Conservation (phyloP, 2,888 invertebrate genomes). For the Machimus atricapillus region DNA sequence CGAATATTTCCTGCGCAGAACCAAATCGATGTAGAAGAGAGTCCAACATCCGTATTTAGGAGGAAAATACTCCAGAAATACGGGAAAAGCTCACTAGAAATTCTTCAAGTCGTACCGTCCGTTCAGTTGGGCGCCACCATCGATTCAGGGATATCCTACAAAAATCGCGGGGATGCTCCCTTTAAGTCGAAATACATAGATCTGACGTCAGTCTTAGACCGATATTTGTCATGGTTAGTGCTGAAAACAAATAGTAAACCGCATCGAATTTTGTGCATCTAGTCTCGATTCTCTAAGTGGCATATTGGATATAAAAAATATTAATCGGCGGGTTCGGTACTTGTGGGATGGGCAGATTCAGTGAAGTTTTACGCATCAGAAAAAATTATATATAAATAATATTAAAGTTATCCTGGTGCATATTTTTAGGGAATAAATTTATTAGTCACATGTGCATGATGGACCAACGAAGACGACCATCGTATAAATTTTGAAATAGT, state of each 20-base stretch:
- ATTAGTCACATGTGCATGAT: not conserved
- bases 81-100: not conserved
- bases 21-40: not conserved
- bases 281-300: slow-evolving; percentile 1
- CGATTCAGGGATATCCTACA: slow-evolving; percentile 10
- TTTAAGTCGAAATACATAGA: slow-evolving; percentile 46
- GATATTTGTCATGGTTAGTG: slow-evolving; percentile 63
- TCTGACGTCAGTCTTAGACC: slow-evolving; percentile 61
- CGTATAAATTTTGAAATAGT: not conserved
- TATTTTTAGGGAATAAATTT: not conserved
- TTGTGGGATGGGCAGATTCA: slow-evolving; percentile 31
- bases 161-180: slow-evolving; percentile 24
- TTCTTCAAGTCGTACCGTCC: not conserved
- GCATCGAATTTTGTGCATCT: slow-evolving; percentile 26
- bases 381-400: not conserved
- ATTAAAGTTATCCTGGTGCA: not conserved
- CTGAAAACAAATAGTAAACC: slow-evolving; percentile 50
- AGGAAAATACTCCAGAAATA: not conserved
- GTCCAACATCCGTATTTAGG: not conserved
- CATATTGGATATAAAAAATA: not conserved
- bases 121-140: slow-evolving; percentile 7
- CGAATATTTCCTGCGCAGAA: not conserved
- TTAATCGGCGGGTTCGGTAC: slow-evolving; percentile 12
- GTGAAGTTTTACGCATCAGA: not conserved
- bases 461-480: not conserved